Base-by-base conservation (phyloP, 2,113 vertebrate species). In the Antigone vipio region DNA sequence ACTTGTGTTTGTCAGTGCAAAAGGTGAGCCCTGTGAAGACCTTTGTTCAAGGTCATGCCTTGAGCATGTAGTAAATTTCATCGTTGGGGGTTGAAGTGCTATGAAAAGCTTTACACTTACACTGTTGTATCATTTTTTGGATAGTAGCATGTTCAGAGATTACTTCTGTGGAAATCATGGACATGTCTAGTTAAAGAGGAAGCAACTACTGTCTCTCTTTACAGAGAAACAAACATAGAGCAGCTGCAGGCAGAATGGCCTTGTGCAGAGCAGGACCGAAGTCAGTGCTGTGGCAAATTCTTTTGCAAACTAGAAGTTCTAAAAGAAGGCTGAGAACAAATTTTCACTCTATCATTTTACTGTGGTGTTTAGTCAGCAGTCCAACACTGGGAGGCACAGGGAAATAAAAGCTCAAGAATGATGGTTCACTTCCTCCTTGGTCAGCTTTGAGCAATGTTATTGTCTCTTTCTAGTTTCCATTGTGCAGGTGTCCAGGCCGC, bases 391-490 rank as follows among this genome's bases (percentile, higher is more conserved):
- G 15, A 77, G 44, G 8, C 27, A 44, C 6, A 7, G 35, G 45
- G 83, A 89, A 93, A 84, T 92, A 64, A 85, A 77, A 82, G 14
- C 12, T 60, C 40, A 49, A 91, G 68, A 81, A 56, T 45, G 12
- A 35, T 68, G 49, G 56, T 64, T 95, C 68, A 49, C 35, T 95
- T 96, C 95, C 91, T 92, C 45, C 55, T 93, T 78, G 40, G 69
- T 93, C 8, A 32, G 32, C 53, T 74, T 72, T 75, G 32, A 69
- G 49, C 45, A 64, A 7, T 2, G n/a, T 94, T 84, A 17, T 55
- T 0, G 5, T 58, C 40, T 85, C 84, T 59, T 97, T 89, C 69
- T 87, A 49, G 91, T 96, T 97, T 93, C 94, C 22, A 27, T 59
- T 75, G 60, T 35, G 7, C 95, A 96, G 95, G 95, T 97, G 94